Conservation (phyloP, 2,888 invertebrate genomes). For the Pseudococcus jackbeardsleyi region DNA sequence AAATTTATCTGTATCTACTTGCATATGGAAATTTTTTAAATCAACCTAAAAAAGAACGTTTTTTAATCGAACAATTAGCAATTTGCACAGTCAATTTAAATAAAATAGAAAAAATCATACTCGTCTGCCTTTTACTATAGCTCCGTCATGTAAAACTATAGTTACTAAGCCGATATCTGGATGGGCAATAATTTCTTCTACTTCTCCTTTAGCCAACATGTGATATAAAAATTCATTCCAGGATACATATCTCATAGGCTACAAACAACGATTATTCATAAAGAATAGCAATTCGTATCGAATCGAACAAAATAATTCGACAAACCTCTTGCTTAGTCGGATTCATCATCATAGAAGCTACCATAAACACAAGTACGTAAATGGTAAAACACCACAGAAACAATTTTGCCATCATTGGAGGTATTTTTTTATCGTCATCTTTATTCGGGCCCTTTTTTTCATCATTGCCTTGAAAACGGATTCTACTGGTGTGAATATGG, state of each 20-base stretch:
- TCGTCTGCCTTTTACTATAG: slow-evolving; percentile 85
- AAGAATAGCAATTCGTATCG: neutral
- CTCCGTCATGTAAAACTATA: slow-evolving; percentile 86
- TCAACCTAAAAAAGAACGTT: slow-evolving; percentile 72
- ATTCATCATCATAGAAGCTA: slow-evolving; percentile 78
- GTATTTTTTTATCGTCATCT: slow-evolving; percentile 79
- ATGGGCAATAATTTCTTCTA: slow-evolving; percentile 86
- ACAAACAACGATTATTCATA: neutral
- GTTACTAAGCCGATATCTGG: slow-evolving; percentile 89
- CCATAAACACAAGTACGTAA: slow-evolving; percentile 80
- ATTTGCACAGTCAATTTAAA: neutral
- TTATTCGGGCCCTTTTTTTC: slow-evolving; percentile 69
- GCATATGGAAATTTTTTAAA: slow-evolving; percentile 84
- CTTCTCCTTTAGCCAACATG: slow-evolving; percentile 95
- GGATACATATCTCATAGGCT: slow-evolving; percentile 77
- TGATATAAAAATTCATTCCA: slow-evolving; percentile 98
- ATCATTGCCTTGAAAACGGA: slow-evolving; percentile 6
- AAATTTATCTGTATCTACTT: slow-evolving; percentile 86
- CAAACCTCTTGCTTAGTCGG: slow-evolving; percentile 81
- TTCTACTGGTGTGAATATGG: slow-evolving; percentile 18
- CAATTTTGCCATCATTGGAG: slow-evolving; percentile 81
- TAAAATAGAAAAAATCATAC: neutral
- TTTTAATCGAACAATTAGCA: neutral
- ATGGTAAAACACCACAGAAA: slow-evolving; percentile 85
- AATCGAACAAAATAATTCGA: slow-evolving; percentile 19